A percentile compares a stretch with the other conserved stretches of the same genome.
Evolutionary conservation across 2,113 vertebrate genomes (phyloP).

Genomic region (Fukomys damarensis): DNA sequence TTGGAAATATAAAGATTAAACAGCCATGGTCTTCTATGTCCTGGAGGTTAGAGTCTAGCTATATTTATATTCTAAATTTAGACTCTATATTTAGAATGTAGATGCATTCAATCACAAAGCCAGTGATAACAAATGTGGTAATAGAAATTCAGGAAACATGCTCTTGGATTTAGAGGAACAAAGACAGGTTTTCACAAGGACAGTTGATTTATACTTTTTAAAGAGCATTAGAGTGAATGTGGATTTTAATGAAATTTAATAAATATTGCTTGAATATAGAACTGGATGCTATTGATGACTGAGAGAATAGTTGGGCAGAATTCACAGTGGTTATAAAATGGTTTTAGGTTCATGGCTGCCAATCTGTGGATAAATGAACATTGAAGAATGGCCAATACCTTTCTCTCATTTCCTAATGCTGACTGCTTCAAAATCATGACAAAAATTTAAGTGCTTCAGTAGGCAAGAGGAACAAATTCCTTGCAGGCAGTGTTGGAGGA

Average conservation of each 20-base stretch:
- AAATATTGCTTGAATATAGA: neutral
- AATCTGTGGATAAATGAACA: neutral
- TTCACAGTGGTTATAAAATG: neutral
- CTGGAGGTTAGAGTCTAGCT: neutral
- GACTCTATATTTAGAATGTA: neutral
- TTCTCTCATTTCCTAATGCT: neutral
- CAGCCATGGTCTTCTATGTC: neutral
- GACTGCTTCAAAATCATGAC: neutral
- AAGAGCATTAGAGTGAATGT: neutral
- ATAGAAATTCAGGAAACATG: neutral
- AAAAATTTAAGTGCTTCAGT: neutral
- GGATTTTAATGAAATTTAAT: neutral
- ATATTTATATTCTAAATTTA: neutral
- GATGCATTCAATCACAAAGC: neutral
- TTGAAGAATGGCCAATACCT: neutral
- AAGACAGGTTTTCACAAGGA: neutral
- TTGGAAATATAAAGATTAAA: slow-evolving; percentile 22
- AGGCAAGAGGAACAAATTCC: neutral
- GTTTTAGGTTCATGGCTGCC: neutral
- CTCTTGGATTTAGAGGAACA: neutral
- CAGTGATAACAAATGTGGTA: neutral
- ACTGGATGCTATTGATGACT: neutral
- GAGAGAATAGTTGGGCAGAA: neutral
- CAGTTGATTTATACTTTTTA: neutral
- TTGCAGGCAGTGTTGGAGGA: neutral